phyloP scores from a whole-genome alignment of 2,113 vertebrate species.

The Ursus arctos region DNA sequence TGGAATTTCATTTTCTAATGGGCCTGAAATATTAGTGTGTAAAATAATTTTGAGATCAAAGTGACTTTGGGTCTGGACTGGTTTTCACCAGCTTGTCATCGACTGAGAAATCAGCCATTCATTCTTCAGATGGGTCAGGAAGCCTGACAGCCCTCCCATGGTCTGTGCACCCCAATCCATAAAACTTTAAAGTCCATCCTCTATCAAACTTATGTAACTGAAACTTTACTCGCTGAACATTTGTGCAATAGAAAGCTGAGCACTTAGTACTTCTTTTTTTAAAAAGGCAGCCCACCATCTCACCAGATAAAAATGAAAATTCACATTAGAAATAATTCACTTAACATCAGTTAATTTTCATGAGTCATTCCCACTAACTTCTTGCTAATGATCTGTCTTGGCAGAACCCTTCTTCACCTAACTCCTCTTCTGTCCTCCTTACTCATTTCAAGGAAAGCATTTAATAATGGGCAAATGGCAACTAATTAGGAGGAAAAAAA shows the following conservation, averaged over 20 bases:
- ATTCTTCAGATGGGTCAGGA: constrained; percentile 73
- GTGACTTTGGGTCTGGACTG: constrained; percentile 75
- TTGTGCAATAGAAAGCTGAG: constrained; percentile 33
- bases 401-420: constrained; percentile 69
- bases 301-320: constrained; percentile 73
- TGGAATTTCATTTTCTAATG: constrained; percentile 57
- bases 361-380: constrained; percentile 76
- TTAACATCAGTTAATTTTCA: constrained; percentile 84
- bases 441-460: constrained; percentile 74
- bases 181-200: constrained; percentile 73
- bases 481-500: constrained; percentile 53
- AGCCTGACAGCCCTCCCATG: constrained; percentile 62
- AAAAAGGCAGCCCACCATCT: constrained; percentile 61
- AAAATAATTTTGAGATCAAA: constrained; percentile 81
- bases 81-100: constrained; percentile 80
- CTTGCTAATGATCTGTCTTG: constrained; percentile 80
- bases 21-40: constrained; percentile 75
- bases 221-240: constrained; percentile 69
- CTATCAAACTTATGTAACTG: constrained; percentile 77
- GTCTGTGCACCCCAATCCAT: constrained; percentile 36
- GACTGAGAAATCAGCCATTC: constrained; percentile 80
- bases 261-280: background rate
- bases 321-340: constrained; percentile 82
- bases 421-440: constrained; percentile 64
- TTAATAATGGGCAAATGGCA: constrained; percentile 63